Conservation (phyloP, 2,888 invertebrate species). For the Podotricha telesiphe region DNA sequence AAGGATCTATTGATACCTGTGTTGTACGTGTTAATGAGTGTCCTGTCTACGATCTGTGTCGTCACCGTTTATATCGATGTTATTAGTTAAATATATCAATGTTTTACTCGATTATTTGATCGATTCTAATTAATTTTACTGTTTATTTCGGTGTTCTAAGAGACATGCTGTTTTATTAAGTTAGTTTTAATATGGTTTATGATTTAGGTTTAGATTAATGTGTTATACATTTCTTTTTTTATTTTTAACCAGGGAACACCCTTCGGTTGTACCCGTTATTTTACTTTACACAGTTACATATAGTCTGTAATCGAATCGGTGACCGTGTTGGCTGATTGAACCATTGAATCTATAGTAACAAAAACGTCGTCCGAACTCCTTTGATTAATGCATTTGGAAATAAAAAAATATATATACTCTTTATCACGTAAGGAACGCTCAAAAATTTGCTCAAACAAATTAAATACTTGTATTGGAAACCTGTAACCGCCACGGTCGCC, state of each 20-base stretch:
- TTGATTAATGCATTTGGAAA: neutral
- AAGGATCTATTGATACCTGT: neutral
- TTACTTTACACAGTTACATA: neutral
- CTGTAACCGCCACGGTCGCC: neutral
- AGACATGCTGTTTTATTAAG: neutral
- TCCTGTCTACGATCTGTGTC: slow-evolving; percentile 14
- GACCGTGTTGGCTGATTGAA: slow-evolving; percentile 7
- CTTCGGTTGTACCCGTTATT: neutral
- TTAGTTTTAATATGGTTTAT: slow-evolving; percentile 1
- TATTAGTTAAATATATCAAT: slow-evolving; percentile 1
- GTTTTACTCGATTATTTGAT: neutral
- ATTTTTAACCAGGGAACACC: neutral
- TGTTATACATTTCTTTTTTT: neutral
- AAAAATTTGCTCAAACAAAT: slow-evolving; percentile 19
- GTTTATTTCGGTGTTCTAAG: neutral
- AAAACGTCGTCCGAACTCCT: neutral
- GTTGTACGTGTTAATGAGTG: neutral
- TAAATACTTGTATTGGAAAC: neutral
- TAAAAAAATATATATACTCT: neutral
- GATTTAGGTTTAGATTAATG: neutral
- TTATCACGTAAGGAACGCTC: slow-evolving; percentile 4
- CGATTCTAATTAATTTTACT: neutral
- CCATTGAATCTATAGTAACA: neutral
- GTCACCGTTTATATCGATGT: slow-evolving; percentile 14
- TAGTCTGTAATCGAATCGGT: slow-evolving; percentile 6